Evolutionary conservation across 2,888 invertebrate species (phyloP).

Genomic region (Schizaphis graminum): DNA sequence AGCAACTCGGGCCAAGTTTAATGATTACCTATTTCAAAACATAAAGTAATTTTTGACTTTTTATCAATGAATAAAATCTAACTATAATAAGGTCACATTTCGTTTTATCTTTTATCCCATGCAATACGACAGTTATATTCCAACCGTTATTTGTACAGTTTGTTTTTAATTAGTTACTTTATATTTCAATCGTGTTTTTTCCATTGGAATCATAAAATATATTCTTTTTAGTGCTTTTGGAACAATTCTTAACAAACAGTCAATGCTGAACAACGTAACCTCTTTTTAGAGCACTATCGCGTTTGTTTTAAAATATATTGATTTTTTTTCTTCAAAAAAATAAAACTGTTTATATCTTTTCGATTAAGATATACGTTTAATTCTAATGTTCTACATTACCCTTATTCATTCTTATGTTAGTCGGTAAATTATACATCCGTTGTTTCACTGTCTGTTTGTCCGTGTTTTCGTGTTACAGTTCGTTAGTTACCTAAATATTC

Average conservation of each 20-base stretch:
- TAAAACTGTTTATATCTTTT: not conserved
- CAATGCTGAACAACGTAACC: not conserved
- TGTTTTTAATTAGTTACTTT: conserved; percentile 3
- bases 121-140: not conserved
- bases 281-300: not conserved
- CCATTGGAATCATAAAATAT: not conserved
- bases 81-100: not conserved
- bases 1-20: not conserved
- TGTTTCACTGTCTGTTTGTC: not conserved
- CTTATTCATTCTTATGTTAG: not conserved
- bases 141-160: not conserved
- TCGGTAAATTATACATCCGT: not conserved
- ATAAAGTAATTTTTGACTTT: not conserved
- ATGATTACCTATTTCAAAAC: not conserved
- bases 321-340: not conserved
- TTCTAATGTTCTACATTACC: not conserved
- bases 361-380: not conserved
- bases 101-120: not conserved
- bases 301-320: not conserved
- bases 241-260: not conserved
- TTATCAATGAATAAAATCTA: conserved; percentile 1
- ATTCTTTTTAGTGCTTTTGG: not conserved
- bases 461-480: not conserved
- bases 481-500: not conserved
- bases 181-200: not conserved